A percentile compares a stretch with the other conserved stretches of the same genome.
These are phyloP conservation scores for Drosophila putrida DNA, from an alignment of 2,888 invertebrate species.

Conservation along the genomic window DNA sequence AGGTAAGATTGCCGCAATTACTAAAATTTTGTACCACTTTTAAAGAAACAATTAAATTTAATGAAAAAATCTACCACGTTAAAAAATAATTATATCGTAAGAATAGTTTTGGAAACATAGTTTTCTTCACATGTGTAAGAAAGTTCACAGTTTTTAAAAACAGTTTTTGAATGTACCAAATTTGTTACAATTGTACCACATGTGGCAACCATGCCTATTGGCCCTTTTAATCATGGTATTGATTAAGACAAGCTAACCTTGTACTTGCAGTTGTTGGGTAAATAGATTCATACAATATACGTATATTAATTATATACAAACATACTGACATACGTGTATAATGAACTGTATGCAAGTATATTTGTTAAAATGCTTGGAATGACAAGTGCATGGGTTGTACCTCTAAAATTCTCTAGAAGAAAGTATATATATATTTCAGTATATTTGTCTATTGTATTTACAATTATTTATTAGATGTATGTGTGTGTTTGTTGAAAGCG, in stretches of 20 bases:
- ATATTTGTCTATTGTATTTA: slow-evolving; percentile 37
- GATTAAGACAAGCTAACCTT: not conserved
- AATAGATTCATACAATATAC: not conserved
- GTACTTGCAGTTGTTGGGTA: not conserved
- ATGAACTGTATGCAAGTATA: not conserved
- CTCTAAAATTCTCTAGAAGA: not conserved
- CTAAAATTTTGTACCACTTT: not conserved
- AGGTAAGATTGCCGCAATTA: not conserved
- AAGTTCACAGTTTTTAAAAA: not conserved
- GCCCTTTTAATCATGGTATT: not conserved
- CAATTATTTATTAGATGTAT: slow-evolving; percentile 25
- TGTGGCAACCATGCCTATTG: not conserved
- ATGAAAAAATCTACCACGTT: not conserved
- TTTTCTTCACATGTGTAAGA: not conserved
- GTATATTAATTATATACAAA: not conserved
- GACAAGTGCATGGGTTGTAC: slow-evolving; percentile 10
- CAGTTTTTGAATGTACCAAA: not conserved
- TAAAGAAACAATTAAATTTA: not conserved
- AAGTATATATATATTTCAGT: slow-evolving; percentile 2
- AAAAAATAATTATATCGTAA: too few species aligned
- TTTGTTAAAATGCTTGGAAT: not conserved
- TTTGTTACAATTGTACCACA: not conserved
- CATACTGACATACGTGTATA: not conserved
- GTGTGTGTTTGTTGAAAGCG: slow-evolving; percentile 39
- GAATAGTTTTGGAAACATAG: not conserved